These are phyloP conservation scores for Galerucella nymphaeae DNA, from an alignment of 2,888 invertebrate species.

Conservation along the genomic window DNA sequence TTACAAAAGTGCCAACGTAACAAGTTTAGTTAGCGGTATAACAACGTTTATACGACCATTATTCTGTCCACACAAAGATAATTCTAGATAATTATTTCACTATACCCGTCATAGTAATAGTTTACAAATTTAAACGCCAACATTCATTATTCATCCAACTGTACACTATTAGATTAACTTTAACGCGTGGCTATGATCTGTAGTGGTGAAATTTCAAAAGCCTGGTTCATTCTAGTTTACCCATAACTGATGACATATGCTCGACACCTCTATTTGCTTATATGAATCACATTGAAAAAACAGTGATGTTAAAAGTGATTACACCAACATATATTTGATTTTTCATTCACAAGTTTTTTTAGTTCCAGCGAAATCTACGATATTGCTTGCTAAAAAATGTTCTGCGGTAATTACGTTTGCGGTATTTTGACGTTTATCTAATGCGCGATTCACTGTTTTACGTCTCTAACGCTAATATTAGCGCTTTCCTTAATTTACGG, in stretches of 20 bases:
- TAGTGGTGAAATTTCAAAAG: neutral
- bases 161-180: neutral
- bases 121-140: slow-evolving; percentile 1
- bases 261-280: neutral
- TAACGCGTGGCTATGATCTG: neutral
- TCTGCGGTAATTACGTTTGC: too few species aligned
- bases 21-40: neutral
- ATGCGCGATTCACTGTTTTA: too few species aligned
- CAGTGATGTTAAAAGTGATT: too few species aligned
- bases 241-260: neutral
- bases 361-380: too few species aligned
- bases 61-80: slow-evolving; percentile 3
- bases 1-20: neutral
- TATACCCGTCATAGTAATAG: neutral
- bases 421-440: too few species aligned
- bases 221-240: neutral
- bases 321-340: too few species aligned
- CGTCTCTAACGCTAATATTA: too few species aligned
- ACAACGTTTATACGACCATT: neutral
- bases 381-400: too few species aligned
- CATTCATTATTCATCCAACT: slow-evolving; percentile 6
- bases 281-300: too few species aligned
- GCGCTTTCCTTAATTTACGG: too few species aligned
- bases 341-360: too few species aligned
- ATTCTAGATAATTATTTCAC: slow-evolving; percentile 6